Conservation (phyloP, 2,797 vertebrate species). For the Onychomys arenicola region DNA sequence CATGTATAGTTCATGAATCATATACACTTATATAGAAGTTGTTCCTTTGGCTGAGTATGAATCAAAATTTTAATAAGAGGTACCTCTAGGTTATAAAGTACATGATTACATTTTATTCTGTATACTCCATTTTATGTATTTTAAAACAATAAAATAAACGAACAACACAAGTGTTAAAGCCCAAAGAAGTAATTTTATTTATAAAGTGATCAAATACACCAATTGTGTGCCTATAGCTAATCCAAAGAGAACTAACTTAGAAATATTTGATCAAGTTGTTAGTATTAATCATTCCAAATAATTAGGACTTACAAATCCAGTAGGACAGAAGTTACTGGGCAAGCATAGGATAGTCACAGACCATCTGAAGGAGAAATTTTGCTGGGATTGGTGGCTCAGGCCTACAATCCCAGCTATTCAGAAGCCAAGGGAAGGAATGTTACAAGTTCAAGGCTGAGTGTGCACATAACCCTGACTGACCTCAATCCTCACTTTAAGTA, state of each 20-base stretch:
- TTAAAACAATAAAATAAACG: not conserved
- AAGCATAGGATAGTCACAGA: not conserved
- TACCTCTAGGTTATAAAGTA: not conserved
- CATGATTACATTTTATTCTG: not conserved
- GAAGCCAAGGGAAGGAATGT: not conserved
- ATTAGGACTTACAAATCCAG: not conserved
- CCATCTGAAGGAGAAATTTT: conserved; percentile 1
- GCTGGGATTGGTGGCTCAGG: not conserved
- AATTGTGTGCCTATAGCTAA: not conserved
- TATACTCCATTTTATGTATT: not conserved
- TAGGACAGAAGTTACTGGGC: not conserved
- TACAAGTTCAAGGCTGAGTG: not conserved
- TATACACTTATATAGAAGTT: not conserved
- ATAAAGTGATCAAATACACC: not conserved
- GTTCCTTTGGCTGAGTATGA: not conserved
- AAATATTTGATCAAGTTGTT: conserved; percentile 3
- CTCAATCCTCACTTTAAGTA: not conserved
- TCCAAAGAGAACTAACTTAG: conserved; percentile 8
- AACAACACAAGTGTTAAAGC: not conserved
- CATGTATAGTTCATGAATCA: not conserved
- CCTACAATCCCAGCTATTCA: not conserved
- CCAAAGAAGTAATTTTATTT: not conserved
- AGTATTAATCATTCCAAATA: not conserved
- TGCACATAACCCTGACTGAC: not conserved
- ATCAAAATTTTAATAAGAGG: not conserved